Base-by-base conservation (phyloP, 2,888 invertebrate species). In the Phaonia tiefii region DNA sequence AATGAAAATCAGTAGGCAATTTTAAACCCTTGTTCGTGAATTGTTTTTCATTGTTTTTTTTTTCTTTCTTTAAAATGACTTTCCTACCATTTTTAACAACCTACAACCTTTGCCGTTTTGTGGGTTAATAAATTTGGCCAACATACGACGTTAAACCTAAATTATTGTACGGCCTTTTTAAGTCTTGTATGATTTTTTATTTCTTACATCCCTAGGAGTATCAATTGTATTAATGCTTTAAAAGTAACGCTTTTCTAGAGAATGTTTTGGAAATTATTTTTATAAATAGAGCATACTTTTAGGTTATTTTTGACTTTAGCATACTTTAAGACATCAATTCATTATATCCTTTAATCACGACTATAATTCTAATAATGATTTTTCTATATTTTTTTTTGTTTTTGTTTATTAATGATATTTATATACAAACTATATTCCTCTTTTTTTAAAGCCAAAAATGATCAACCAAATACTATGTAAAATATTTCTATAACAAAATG, bases 381-480 rank as follows among this genome's bases (percentile, higher is more conserved):
- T 37, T 69, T 39, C 8, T 46, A 44, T 13, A 44, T 51, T 67
- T 71, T n/a, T 17, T 51, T 51, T 8, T 17, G 11, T 1, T 54
- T 54, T 54, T 54, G 13, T 54, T 54, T 54, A 10, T 25, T 13
- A 10, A 22, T 13, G 8, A 54, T 25, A 54, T 54, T 54, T 54
- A 54, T 22, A 11, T 54, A 10, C 15, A 46, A 46, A 76, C 58
- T 80, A 71, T 80, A 71, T 77, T 81, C 74, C 77, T 75, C 71
- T 81, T 72, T 75, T 74, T 72, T 80, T 80, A 46, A 76, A 81
- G 80, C 80, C 80, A 58, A 63, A 77, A 77, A 72, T 81, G 77
- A 81, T 72, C 77, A 77, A 77, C 77, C 58, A 71, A 31, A 77
- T 77, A 63, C 20, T 54, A 71, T 81, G 66, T 76, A 76, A 76